Evolutionary conservation across 2,888 invertebrate genomes (phyloP), one percentile per base, ranked within the genome.

Genomic region (Drosophila paucipuncta): DNA sequence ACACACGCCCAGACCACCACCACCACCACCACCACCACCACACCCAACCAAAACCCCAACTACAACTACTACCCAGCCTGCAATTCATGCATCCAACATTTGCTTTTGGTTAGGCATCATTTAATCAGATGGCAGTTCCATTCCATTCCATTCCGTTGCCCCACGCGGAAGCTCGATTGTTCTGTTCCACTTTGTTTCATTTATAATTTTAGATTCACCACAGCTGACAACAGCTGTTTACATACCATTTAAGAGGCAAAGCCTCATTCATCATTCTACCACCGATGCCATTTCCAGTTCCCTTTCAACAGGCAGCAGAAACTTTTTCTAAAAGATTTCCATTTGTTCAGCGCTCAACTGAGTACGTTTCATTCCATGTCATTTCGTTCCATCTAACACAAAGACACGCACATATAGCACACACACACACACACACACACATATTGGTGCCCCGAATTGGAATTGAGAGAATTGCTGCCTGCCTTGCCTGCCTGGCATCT

Each of bases 401-500:
- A 2, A 18, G 2, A 11, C 16, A 66, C 25, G 13, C 49, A 39
- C 11, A 49, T 22, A 37, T 6, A 33, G 39, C 5, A n/a, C n/a
- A 65, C 2, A 52, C 13, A 22, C 49, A 31, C 4, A 37, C 49
- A 31, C 41, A 49, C 18, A 39, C n/a, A 33, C 28, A 30, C 49
- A 68, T 39, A 35, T 18, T 57, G 70, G 52, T 58, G 37, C 25
- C 31, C 41, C 49, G n/a, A 47, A 66, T 49, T 67, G 68, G 67
- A 68, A 49, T 55, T 39, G 68, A 11, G 65, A 10, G 18, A 31
- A 55, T 33, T 74, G 74, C 66, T 49, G n/a, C n/a, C 11, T 25
- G 35, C 22, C 16, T 28, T 39, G 28, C 55, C 39, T 28, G 16
- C 5, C 50, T 18, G 22, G 53, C 53, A 47, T 25, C 47, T 47